A percentile compares a stretch with the other conserved stretches of the same genome.
Evolutionary conservation across 2,113 vertebrate genomes (phyloP).

Genomic region (Siniperca chuatsi): DNA sequence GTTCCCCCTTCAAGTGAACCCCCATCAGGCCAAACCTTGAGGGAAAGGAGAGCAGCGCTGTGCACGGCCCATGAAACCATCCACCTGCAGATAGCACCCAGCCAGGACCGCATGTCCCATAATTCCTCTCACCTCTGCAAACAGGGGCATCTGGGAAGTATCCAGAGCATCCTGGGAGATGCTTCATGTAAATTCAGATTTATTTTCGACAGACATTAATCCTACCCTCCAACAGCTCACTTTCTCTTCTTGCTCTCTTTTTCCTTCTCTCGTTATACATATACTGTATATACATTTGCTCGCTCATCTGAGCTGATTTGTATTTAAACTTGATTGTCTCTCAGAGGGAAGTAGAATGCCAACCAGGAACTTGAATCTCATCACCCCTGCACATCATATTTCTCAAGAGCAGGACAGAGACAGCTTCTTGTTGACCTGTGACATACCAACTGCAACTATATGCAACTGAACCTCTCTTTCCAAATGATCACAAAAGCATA

Average conservation of each 20-base stretch:
- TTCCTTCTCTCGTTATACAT: background rate
- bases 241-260: background rate
- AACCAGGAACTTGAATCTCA: slow-evolving; percentile 50
- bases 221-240: background rate
- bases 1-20: background rate
- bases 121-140: slow-evolving; percentile 26
- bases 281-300: background rate
- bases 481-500: background rate
- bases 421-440: slow-evolving; percentile 44
- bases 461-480: background rate
- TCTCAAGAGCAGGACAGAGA: slow-evolving; percentile 52
- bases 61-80: background rate
- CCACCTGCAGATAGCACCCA: slow-evolving; percentile 14
- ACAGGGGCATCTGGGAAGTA: slow-evolving; percentile 3
- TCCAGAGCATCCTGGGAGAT: slow-evolving; percentile 4
- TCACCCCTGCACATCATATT: slow-evolving; percentile 51
- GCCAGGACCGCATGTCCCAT: slow-evolving; percentile 30
- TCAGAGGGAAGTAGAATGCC: slow-evolving; percentile 26
- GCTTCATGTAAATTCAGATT: background rate
- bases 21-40: slow-evolving; percentile 22
- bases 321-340: slow-evolving; percentile 67
- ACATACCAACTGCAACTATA: slow-evolving; percentile 20
- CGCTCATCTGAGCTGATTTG: slow-evolving; percentile 35
- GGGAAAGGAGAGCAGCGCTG: slow-evolving; percentile 8
- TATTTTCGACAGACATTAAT: slow-evolving; percentile 4